phyloP scores from a whole-genome alignment of 2,113 vertebrate species.

The Plecturocebus donacophilus region DNA sequence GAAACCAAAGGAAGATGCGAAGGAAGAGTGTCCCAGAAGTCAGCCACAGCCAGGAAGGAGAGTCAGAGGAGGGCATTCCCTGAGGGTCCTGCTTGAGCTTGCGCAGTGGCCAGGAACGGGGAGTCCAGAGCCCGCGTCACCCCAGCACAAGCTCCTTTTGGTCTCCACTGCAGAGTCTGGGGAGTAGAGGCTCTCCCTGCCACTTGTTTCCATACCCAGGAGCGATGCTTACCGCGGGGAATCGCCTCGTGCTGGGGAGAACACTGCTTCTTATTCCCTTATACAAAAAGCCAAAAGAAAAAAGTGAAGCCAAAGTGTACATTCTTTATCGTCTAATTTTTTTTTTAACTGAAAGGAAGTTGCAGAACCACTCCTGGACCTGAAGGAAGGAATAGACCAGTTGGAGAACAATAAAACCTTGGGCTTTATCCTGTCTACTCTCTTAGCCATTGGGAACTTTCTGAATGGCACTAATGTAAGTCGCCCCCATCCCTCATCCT shows the following conservation, averaged over 20 bases:
- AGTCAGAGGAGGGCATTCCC: neutral
- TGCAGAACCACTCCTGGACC: slow-evolving; percentile 96
- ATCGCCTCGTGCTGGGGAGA: neutral
- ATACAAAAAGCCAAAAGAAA: neutral
- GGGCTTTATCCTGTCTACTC: slow-evolving; percentile 94
- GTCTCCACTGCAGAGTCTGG: neutral
- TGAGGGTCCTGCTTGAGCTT: neutral
- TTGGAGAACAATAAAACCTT: slow-evolving; percentile 97
- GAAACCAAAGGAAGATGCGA: no score
- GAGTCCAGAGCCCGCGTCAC: neutral
- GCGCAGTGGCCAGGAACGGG: neutral
- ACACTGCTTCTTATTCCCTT: neutral
- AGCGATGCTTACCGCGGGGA: neutral
- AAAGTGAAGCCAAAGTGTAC: neutral
- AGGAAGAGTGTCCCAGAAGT: neutral
- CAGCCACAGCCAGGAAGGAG: neutral
- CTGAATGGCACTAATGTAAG: slow-evolving; percentile 98
- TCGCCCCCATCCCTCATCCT: slow-evolving; percentile 5
- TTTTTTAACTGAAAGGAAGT: slow-evolving; percentile 90
- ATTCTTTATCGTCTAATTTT: slow-evolving; percentile 42
- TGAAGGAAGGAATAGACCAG: slow-evolving; percentile 99
- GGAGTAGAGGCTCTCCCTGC: neutral
- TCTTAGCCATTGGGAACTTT: slow-evolving; percentile 97
- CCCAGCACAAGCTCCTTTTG: neutral
- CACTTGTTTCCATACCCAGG: neutral